These are phyloP conservation scores for Pseudomyrmex concolor DNA, from an alignment of 1,140 invertebrate species.

Conservation along the genomic window DNA sequence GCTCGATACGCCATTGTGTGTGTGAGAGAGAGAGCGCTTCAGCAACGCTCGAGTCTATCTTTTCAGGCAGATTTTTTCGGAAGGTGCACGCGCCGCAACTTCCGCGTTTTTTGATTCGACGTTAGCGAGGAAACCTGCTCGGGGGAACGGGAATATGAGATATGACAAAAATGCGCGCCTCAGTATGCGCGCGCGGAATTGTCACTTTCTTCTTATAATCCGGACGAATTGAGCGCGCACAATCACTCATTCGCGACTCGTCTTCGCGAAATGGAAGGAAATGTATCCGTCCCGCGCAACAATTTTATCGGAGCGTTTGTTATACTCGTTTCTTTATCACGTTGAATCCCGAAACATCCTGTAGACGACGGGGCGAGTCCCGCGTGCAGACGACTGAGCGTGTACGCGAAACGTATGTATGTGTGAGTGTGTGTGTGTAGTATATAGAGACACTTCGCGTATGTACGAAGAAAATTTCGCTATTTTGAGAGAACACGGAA, in stretches of 20 bases:
- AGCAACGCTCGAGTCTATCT: slow-evolving; percentile 42
- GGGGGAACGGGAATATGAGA: background rate
- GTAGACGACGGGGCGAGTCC: background rate
- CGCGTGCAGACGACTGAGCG: too few relatives aligned
- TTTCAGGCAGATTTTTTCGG: slow-evolving; percentile 27
- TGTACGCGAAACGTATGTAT: too few relatives aligned
- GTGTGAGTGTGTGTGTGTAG: background rate
- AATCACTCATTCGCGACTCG: background rate
- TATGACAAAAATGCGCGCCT: slow-evolving; percentile 27
- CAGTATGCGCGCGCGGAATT: slow-evolving; percentile 1
- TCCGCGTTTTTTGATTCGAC: slow-evolving; percentile 40
- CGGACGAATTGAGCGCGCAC: slow-evolving; percentile 12
- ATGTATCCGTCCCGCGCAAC: too few relatives aligned
- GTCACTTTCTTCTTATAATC: background rate
- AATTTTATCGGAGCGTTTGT: background rate
- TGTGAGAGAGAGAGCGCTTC: background rate
- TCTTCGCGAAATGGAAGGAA: background rate
- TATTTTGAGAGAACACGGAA: slow-evolving; percentile 15
- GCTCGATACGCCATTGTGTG: slow-evolving; percentile 42
- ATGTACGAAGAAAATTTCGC: slow-evolving; percentile 25
- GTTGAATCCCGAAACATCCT: background rate
- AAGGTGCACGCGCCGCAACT: background rate
- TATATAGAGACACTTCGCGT: background rate
- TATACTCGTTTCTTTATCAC: background rate
- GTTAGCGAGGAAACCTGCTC: background rate